Base-by-base conservation (phyloP, 2,113 vertebrate species). In the Eleginops maclovinus region DNA sequence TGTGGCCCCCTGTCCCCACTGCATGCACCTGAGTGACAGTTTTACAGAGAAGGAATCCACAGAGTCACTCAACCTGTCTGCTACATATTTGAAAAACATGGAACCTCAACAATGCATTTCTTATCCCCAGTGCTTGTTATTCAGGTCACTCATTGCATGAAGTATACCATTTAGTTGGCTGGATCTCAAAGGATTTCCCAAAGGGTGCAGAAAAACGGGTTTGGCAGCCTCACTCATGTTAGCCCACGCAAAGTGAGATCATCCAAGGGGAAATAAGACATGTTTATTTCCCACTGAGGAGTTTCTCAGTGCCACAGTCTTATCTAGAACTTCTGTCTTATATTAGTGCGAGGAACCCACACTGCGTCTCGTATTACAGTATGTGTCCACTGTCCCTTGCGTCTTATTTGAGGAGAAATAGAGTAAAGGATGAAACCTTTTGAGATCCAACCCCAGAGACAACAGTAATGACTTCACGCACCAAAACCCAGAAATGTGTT, bases 141-240 rank as follows among this genome's bases (percentile, higher is more conserved):
- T 83, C 53, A 24, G 14, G 67, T 77, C 74, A 19, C 41, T 36
- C 31, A 64, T 70, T 83, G 81, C 87, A 86, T 81, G 81, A 59
- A 56, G 21, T n/a, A 28, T 44, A 12, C 31, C 50, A 15, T 77
- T 69, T 69, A 21, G 44, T 68, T 73, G 85, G 60, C 68, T 79
- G 85, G 83, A 86, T 87, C 83, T 82, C 79, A 83, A 83, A 84
- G 28, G 84, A 58, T 65, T 84, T 66, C 79, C 36, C 41, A 14
- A 43, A 44, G 46, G 44, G 14, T 44, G 69, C 6, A 24, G 66
- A 60, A 50, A 7, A 72, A 65, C 31, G 9, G 60, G 66, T 80
- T 82, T 79, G 63, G 72, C 76, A 56, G 16, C 11, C 28, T 14
- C 49, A 24, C 62, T 70, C 44, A 64, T 46, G 17, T 31, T 28